Percentiles rank a stretch among this genome's conserved stretches.
Conservation (phyloP, 2,888 invertebrate species). For the Limnephilus lunatus region DNA sequence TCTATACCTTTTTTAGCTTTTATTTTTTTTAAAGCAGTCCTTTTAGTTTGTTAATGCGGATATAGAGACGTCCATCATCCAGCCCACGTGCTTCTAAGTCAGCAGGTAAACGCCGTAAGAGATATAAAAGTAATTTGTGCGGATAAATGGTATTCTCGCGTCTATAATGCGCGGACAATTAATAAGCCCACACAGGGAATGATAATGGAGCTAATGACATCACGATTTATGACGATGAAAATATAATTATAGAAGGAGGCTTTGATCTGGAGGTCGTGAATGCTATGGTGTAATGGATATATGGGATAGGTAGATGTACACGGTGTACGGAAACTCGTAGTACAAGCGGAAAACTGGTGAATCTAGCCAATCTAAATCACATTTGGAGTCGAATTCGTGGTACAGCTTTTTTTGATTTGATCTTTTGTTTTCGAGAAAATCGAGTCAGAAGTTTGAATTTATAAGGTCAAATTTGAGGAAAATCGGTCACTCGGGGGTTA, state of each 20-base stretch:
- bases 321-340: too few relatives aligned
- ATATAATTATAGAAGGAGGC: background rate
- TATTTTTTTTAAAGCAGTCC: background rate
- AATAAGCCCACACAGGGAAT: background rate
- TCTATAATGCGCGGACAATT: background rate
- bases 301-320: background rate
- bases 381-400: too few relatives aligned
- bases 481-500: too few relatives aligned
- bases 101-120: background rate
- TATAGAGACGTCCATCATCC: conserved; percentile 2
- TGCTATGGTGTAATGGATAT: background rate
- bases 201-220: background rate
- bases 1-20: too few relatives aligned
- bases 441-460: too few relatives aligned
- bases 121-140: background rate
- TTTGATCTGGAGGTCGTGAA: background rate
- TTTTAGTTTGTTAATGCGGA: background rate
- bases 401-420: too few relatives aligned
- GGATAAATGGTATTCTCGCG: background rate
- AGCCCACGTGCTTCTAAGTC: background rate
- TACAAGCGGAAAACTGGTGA: too few relatives aligned
- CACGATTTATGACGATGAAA: background rate
- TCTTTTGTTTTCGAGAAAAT: too few relatives aligned
- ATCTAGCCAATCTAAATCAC: too few relatives aligned
- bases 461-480: too few relatives aligned